Conservation (phyloP, 2,113 vertebrate species). For the Grantiella picta region DNA sequence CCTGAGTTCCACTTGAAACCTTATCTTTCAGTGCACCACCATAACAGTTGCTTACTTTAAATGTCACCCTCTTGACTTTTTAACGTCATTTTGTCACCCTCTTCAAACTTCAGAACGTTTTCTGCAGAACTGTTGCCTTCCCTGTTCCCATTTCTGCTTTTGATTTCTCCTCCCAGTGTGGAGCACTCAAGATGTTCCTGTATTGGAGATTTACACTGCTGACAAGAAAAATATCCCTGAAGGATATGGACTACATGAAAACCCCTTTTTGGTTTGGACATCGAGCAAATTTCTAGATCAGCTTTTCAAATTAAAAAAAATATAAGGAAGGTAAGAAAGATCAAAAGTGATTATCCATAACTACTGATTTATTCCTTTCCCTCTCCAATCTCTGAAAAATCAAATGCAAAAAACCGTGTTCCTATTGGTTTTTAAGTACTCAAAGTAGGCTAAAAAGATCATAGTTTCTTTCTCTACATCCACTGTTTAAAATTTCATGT, state of each 20-base stretch:
- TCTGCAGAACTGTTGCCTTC: not conserved
- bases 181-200: not conserved
- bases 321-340: not conserved
- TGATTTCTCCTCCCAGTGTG: rapidly evolving
- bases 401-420: not conserved
- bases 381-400: not conserved
- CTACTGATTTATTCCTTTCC: not conserved
- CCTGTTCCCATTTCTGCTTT: not conserved
- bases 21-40: not conserved
- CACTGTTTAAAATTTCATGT: not conserved
- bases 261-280: rapidly evolving
- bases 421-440: not conserved
- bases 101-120: not conserved
- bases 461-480: not conserved
- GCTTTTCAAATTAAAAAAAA: not conserved
- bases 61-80: not conserved
- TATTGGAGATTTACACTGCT: not conserved
- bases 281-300: not conserved
- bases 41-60: not conserved
- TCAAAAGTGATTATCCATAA: not conserved
- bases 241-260: not conserved
- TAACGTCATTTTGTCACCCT: not conserved
- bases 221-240: not conserved
- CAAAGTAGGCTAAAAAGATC: not conserved
- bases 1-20: not conserved